Conservation (phyloP, 2,113 vertebrate genomes). For the Brachirus orientalis region DNA sequence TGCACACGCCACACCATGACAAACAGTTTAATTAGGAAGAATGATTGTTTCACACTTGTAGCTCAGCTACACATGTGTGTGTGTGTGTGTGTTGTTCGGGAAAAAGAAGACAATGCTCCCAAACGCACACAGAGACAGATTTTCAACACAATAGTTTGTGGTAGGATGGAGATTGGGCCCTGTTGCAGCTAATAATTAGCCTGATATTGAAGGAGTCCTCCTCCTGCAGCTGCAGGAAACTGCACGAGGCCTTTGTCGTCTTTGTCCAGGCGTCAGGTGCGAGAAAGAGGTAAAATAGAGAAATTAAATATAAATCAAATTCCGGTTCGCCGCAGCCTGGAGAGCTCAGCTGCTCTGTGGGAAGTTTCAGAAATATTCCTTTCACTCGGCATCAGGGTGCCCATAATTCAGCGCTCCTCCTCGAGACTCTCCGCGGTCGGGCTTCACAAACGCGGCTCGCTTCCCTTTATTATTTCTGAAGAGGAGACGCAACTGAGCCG, state of each 20-base stretch:
- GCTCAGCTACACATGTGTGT: conserved; percentile 20
- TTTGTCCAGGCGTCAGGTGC: conserved; percentile 69
- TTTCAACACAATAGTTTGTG: conserved; percentile 7
- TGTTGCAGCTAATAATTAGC: conserved; percentile 30
- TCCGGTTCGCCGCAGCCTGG: conserved; percentile 16
- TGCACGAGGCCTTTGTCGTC: conserved; percentile 23
- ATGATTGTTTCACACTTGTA: conserved; percentile 6
- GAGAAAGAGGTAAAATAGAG: conserved; percentile 38
- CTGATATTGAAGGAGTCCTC: conserved; percentile 1
- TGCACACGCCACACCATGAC: not conserved
- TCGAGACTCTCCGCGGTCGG: conserved; percentile 21
- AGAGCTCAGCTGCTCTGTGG: conserved; percentile 66
- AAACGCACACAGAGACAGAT: too few species aligned
- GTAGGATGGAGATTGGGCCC: conserved; percentile 8
- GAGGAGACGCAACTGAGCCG: conserved; percentile 35
- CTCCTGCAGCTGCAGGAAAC: conserved; percentile 50
- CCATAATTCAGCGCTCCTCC: conserved; percentile 62
- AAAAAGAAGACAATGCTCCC: not conserved
- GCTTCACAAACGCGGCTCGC: conserved; percentile 61
- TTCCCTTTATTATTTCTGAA: conserved; percentile 50
- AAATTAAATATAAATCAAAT: conserved; percentile 73
- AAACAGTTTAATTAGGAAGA: conserved; percentile 30
- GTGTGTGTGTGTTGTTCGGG: not conserved
- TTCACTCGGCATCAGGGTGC: conserved; percentile 47
- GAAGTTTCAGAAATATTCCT: conserved; percentile 59